Base-by-base conservation (phyloP, 2,888 invertebrate species). In the Tinea trinotella region DNA sequence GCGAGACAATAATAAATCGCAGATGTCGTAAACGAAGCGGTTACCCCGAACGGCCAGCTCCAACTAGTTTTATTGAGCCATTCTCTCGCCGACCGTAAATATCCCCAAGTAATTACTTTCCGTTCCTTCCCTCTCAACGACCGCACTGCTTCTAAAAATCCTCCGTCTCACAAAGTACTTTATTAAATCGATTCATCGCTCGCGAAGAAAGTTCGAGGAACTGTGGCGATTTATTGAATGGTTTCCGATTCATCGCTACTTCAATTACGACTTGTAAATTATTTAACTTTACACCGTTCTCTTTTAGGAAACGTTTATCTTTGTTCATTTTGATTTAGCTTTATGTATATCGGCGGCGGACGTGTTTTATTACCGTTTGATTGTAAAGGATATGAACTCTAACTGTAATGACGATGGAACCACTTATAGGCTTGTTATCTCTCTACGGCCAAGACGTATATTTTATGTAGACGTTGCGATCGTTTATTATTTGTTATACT, bases 41-140 rank as follows among this genome's bases (percentile, higher is more conserved):
- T 74, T 74, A 72, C 72, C 70, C 72, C 64, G 70, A 50, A 24
- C 22, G 50, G 50, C 13, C 50, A 24, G 24, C 50, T 4, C 24
- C 50, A 15, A 50, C 74, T 77, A 79, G 77, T 77, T 82, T 80
- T 79, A 82, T 81, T 77, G 77, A 76, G 75, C 74, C 71, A 72
- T 78, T 78, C 73, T 71, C 76, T 69, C 72, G 70, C 70, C 69
- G 74, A 70, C 79, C 79, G 76, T 81, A 80, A 82, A 81, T 78
- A 76, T 78, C 73, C 68, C 71, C 62, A 65, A 72, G 77, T 78
- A 80, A 83, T 82, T 81, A 79, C 78, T 80, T 78, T 74, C 74
- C 71, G 75, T 75, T 76, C 74, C 72, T 34, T 49, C 71, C 70
- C 71, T 73, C 54, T 69, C 19, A 15, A 19, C 40, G 40, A 40